phyloP scores from a whole-genome alignment of 2,888 invertebrate species.

The Trachelus stipa region DNA sequence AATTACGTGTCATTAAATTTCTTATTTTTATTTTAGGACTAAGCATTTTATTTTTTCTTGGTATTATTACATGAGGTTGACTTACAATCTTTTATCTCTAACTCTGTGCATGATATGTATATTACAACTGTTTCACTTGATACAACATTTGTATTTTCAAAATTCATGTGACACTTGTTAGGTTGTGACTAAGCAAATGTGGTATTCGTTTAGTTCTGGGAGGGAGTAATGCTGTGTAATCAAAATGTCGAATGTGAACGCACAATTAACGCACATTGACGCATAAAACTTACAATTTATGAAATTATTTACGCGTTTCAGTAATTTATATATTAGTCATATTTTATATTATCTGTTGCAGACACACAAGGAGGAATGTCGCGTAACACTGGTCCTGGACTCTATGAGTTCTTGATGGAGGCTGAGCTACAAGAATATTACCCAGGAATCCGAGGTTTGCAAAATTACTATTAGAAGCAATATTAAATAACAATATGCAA shows the following conservation, averaged over 20 bases:
- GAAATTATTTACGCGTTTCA: not conserved
- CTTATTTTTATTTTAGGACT: not conserved
- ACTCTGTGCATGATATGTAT: not conserved
- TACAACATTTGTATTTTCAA: not conserved
- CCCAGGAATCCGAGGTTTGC: conserved; percentile 65
- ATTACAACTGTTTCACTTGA: not conserved
- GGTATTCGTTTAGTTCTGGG: not conserved
- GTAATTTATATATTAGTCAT: not conserved
- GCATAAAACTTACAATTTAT: not conserved
- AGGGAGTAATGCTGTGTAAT: not conserved
- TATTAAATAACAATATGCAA: not conserved
- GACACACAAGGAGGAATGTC: conserved; percentile 62
- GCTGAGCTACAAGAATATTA: conserved; percentile 96
- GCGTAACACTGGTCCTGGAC: conserved; percentile 71
- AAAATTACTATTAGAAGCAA: conserved; percentile 18
- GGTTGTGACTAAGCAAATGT: not conserved
- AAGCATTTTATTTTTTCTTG: not conserved
- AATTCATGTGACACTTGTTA: not conserved
- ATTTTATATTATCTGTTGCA: conserved; percentile 28
- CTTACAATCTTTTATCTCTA: not conserved
- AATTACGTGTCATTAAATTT: not conserved
- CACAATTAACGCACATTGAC: not conserved
- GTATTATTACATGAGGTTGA: not conserved
- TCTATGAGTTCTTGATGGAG: conserved; percentile 92
- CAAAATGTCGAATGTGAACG: not conserved